A percentile compares a stretch with the other conserved stretches of the same genome.
phyloP scores from a whole-genome alignment of 2,797 vertebrate species.

The Calcarius lapponicus region DNA sequence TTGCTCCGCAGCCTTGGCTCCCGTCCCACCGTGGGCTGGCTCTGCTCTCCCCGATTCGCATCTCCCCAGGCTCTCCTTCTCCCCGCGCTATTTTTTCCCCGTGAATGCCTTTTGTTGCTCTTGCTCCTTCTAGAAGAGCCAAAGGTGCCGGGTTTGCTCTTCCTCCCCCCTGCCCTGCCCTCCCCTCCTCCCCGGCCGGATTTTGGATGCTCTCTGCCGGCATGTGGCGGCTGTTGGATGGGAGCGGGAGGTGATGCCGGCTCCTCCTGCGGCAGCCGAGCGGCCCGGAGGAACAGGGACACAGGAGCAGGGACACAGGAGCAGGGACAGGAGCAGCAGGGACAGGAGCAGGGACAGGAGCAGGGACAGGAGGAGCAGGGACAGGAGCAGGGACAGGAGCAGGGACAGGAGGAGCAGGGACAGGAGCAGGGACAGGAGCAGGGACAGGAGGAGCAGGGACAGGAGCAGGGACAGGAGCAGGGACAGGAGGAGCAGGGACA shows the following conservation, averaged over 20 bases:
- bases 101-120: not conserved
- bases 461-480: too few relatives aligned
- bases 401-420: too few relatives aligned
- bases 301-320: too few relatives aligned
- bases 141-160: not conserved
- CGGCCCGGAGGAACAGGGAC: too few relatives aligned
- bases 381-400: not conserved
- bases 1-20: not conserved
- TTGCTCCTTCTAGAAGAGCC: constrained; percentile 7
- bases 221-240: not conserved
- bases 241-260: not conserved
- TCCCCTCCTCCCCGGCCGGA: not conserved
- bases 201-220: not conserved
- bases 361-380: not conserved
- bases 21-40: not conserved
- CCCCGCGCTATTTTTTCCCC: not conserved
- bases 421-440: too few relatives aligned
- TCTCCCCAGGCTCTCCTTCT: not conserved
- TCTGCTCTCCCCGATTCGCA: not conserved
- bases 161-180: fast-evolving
- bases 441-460: too few relatives aligned
- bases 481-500: too few relatives aligned
- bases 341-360: too few relatives aligned
- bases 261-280: not conserved
- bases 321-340: too few relatives aligned